Percentiles rank a stretch among this genome's conserved stretches.
Conservation (phyloP, 2,888 invertebrate genomes). For the Salticus scenicus region DNA sequence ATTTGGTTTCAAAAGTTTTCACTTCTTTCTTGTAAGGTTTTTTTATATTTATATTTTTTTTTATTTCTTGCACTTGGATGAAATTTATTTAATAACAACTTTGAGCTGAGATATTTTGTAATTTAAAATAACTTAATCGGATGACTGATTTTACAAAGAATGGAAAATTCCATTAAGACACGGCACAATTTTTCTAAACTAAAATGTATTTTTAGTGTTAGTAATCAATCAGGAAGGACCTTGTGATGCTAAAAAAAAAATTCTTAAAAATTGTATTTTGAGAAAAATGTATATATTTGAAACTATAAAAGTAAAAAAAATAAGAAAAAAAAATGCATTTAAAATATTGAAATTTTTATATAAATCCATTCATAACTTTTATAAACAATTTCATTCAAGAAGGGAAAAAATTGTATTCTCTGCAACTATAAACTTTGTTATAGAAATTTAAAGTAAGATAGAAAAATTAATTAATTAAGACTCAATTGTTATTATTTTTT, state of each 20-base stretch:
- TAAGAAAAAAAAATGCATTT: no score
- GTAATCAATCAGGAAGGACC: neutral
- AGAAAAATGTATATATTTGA: no score
- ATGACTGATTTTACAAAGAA: conserved; percentile 3
- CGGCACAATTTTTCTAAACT: neutral
- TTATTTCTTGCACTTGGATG: neutral
- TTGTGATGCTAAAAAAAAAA: neutral
- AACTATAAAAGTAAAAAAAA: no score
- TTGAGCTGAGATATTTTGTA: neutral
- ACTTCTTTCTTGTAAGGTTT: neutral
- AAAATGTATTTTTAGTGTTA: neutral
- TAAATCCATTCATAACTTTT: no score
- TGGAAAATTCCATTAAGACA: neutral
- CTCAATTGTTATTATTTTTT: no score
- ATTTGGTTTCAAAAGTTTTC: neutral
- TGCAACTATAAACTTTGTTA: no score
- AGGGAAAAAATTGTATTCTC: no score
- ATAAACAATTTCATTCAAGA: no score
- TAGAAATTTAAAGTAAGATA: no score
- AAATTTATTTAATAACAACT: conserved; percentile 2
- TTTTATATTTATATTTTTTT: neutral
- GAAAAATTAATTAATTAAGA: no score
- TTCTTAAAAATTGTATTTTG: no score
- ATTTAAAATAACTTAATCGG: conserved; percentile 7
- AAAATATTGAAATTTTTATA: no score